Evolutionary conservation across 2,113 vertebrate genomes (phyloP), one percentile per base, ranked within the genome.

Genomic region (Callorhinus ursinus): DNA sequence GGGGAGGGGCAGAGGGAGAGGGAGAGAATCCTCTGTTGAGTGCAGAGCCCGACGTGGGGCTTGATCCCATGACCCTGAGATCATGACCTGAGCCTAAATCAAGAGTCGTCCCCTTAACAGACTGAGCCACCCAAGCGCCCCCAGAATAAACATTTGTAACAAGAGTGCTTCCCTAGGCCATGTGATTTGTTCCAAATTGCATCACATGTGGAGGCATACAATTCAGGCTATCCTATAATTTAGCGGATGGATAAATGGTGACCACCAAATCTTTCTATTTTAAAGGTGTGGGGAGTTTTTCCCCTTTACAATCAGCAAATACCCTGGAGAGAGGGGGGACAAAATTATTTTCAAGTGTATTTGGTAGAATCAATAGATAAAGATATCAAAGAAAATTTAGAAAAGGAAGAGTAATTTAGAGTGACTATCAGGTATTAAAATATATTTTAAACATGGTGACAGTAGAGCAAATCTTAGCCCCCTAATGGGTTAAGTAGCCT

Each of bases 121-220:
- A 46, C 24, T 26, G 24, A 46, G 72, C 72, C 72, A 28, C 39
- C 36, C 39, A 74, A 5, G 7, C 13, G 5, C 22, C 39, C 22
- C 72, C 7, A 42, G 72, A 74, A 39, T 46, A 74, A 46, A 46
- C 72, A 74, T 46, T 74, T 74, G 33, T 67, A 67, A 33, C 31
- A 67, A 65, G 63, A 67, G 63, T 7, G 33, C 14, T 7, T 67
- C 63, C 63, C 31, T 67, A 33, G 31, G 31, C 16, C 63, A 16
- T 67, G 63, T 67, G 63, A 67, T 33, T 14, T 67, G 63, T 67
- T 39, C 49, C 7, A 31, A 4, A 22, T 5, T 15, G 26, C 2
- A 24, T 42, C n/a, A 15, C 5, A 13, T 1, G 3, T 1, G 7
- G 28, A n/a, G 16, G 46, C 26, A n/a, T 3, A 26, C 8, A 11